Conservation (phyloP, 2,113 vertebrate species). For the Plestiodon gilberti region DNA sequence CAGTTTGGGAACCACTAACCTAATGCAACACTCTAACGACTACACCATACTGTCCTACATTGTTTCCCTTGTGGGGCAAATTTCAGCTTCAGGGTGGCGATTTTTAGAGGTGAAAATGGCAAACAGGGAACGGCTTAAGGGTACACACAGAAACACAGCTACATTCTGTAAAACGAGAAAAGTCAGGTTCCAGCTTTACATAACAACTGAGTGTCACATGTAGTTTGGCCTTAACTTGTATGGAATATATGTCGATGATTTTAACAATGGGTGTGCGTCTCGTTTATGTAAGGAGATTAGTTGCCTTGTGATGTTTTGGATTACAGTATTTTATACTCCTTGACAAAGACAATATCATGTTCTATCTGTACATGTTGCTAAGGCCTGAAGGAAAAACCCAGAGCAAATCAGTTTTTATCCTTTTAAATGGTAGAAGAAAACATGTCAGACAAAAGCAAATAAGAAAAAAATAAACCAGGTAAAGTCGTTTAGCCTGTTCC, state of each 20-base stretch:
- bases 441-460: conserved; percentile 4
- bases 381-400: background rate
- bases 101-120: background rate
- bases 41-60: no score
- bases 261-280: background rate
- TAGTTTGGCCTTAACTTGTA: background rate
- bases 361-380: background rate
- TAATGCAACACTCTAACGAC: no score
- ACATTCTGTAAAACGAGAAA: background rate
- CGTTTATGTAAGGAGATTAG: background rate
- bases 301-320: background rate
- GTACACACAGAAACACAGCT: background rate
- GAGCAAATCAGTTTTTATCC: background rate
- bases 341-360: background rate
- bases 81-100: background rate
- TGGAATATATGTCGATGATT: conserved; percentile 7
- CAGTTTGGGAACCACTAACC: no score
- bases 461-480: conserved; percentile 8
- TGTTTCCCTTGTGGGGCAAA: no score
- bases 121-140: background rate
- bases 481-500: conserved; percentile 7
- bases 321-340: conserved; percentile 6
- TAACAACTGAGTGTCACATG: background rate
- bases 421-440: background rate
- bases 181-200: background rate